A percentile compares a stretch with the other conserved stretches of the same genome.
Conservation (phyloP, 2,113 vertebrate genomes). For the Cinclus cinclus region DNA sequence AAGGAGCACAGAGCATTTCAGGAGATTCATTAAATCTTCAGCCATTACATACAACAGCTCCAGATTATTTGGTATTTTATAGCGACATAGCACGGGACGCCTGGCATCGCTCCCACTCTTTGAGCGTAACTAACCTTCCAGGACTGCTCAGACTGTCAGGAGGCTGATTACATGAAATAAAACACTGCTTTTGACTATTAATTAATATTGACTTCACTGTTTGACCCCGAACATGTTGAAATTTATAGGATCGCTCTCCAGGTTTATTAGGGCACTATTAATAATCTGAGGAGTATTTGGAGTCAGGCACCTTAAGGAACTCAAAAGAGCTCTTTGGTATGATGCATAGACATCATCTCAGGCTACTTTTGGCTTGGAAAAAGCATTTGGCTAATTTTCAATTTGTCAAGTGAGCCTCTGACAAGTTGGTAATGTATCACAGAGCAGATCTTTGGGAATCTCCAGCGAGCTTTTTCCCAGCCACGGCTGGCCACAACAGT, state of each 20-base stretch:
- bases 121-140: constrained; percentile 10
- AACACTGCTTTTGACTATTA: constrained; percentile 63
- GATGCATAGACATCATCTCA: constrained; percentile 26
- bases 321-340: constrained; percentile 13
- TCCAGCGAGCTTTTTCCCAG: background rate
- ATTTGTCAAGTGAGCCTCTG: constrained; percentile 41
- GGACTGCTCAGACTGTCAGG: constrained; percentile 47
- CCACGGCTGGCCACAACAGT: background rate
- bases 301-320: constrained; percentile 52
- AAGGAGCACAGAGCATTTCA: background rate
- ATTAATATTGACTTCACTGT: constrained; percentile 65
- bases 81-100: background rate
- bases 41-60: background rate
- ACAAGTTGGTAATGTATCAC: background rate
- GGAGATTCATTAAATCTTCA: background rate
- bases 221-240: constrained; percentile 23
- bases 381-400: constrained; percentile 59
- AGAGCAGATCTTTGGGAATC: background rate
- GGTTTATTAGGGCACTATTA: constrained; percentile 64
- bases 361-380: constrained; percentile 52
- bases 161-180: constrained; percentile 62
- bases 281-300: constrained; percentile 45
- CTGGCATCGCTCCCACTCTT: constrained; percentile 33
- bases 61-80: constrained; percentile 1
- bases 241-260: constrained; percentile 49